Base-by-base conservation (phyloP, 2,888 invertebrate genomes). In the Trypoxylon attenuatum region DNA sequence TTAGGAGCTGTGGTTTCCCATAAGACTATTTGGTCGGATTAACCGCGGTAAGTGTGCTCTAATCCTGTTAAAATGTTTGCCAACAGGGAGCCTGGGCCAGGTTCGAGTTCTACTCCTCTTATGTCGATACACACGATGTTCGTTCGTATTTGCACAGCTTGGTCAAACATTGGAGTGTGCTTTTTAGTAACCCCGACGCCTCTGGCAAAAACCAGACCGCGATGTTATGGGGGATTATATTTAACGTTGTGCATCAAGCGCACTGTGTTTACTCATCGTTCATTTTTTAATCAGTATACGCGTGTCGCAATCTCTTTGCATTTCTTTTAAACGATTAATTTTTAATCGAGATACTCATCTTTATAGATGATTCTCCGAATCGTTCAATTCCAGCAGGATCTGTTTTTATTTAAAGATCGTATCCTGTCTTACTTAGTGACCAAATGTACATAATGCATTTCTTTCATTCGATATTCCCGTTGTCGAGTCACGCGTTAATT, bases 61-160 rank as follows among this genome's bases (percentile, higher is more conserved):
- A 86, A 86, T 85, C 84, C 85, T 77, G 85, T 86, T 86, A 86
- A 86, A 86, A 86, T 86, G 86, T 86, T 86, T 86, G 83, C 85
- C 73, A 81, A 82, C 80, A 81, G 76, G 74, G 69, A 58, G 56
- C 54, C 64, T 62, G 76, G 68, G 69, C 77, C 76, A 70, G 69
- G 68, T 73, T 71, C 73, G 76, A 78, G 79, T 79, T 76, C 76
- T 77, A 61, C 55, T 79, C 71, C 77, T 73, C 72, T 76, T 75
- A 72, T 66, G 62, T 62, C 69, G 71, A 76, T 79, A 65, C 73
- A 78, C 78, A 76, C 73, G 76, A 80, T 76, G 76, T 76, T 73
- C 76, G 76, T 73, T 79, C 78, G 75, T 85, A 82, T 86, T 86
- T 86, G 82, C 82, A 73, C 86, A 86, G 85, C 85, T 83, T 86